phyloP scores from a whole-genome alignment of 2,888 invertebrate species.

The Apodemia duryi region DNA sequence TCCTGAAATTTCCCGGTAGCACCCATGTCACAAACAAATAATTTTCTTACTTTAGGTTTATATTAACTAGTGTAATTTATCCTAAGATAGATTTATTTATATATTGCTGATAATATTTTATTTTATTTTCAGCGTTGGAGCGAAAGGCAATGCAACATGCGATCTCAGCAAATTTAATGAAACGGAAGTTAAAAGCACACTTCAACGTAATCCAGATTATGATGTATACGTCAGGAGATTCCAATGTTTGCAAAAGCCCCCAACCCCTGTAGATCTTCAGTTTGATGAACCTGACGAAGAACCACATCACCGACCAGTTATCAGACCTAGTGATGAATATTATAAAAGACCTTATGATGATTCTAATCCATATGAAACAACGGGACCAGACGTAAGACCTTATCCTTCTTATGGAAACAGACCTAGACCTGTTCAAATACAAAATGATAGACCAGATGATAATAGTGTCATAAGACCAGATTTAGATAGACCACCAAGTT shows the following conservation, averaged over 20 bases:
- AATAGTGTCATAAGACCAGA: slow-evolving; percentile 51
- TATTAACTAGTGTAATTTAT: no score
- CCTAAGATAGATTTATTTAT: no score
- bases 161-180: slow-evolving; percentile 57
- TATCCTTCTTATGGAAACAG: slow-evolving; percentile 23
- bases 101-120: no score
- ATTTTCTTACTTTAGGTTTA: no score
- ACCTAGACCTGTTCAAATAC: slow-evolving; percentile 41
- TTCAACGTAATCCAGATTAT: slow-evolving; percentile 60
- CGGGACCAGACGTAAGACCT: slow-evolving; percentile 28
- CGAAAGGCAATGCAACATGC: slow-evolving; percentile 60
- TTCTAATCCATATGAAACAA: slow-evolving; percentile 36
- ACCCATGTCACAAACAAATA: no score
- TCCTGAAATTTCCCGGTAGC: no score
- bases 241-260: slow-evolving; percentile 63
- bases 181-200: slow-evolving; percentile 51
- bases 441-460: slow-evolving; percentile 55
- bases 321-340: slow-evolving; percentile 55
- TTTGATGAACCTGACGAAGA: slow-evolving; percentile 47
- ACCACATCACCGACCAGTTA: slow-evolving; percentile 55
- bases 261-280: slow-evolving; percentile 48
- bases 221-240: slow-evolving; percentile 62
- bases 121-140: no score
- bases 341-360: slow-evolving; percentile 52
- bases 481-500: slow-evolving; percentile 50